These are phyloP conservation scores for Diglossa brunneiventris DNA, from an alignment of 2,113 vertebrate genomes.

Conservation along the genomic window DNA sequence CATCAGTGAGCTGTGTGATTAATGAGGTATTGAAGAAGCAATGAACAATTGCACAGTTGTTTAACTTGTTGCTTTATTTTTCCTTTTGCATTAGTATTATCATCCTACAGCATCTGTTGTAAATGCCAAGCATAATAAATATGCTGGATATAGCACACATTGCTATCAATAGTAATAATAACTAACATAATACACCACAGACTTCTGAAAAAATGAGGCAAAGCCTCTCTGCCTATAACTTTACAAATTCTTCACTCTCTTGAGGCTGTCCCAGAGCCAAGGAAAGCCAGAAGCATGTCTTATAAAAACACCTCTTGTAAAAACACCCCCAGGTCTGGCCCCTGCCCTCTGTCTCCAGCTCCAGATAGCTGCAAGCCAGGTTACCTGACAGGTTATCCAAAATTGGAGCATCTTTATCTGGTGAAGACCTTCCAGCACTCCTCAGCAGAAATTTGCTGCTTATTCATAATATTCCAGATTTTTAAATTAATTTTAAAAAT, in stretches of 20 bases:
- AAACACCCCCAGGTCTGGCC: neutral
- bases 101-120: neutral
- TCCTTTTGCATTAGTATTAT: neutral
- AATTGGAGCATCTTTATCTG: neutral
- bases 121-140: neutral
- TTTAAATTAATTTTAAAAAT: neutral
- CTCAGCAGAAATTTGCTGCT: neutral
- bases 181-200: neutral
- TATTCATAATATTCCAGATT: neutral
- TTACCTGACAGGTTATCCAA: neutral
- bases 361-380: neutral
- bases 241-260: neutral
- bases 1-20: neutral
- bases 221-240: neutral
- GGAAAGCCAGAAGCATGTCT: neutral
- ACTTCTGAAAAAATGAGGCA: neutral
- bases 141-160: neutral
- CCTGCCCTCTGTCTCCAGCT: neutral
- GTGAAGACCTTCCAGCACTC: neutral
- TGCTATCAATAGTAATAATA: neutral
- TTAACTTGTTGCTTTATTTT: slow-evolving; percentile 16
- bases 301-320: neutral
- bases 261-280: neutral
- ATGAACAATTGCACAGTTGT: neutral
- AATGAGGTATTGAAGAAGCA: neutral